Conservation (phyloP, 2,797 vertebrate genomes). For the Phyllotis vaccarum region DNA sequence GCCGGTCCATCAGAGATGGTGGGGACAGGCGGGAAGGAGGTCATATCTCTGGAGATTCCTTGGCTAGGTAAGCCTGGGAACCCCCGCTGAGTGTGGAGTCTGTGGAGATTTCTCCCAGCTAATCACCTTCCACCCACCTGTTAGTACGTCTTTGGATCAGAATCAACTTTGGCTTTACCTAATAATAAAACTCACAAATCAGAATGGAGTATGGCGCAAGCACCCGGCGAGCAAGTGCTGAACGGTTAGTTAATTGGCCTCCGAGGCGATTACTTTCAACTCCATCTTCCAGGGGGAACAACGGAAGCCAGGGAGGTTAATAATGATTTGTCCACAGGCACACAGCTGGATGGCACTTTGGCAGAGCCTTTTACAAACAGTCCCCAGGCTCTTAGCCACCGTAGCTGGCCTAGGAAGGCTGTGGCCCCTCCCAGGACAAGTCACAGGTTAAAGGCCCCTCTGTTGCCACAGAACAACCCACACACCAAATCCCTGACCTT, state of each 20-base stretch:
- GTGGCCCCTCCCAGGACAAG: neutral
- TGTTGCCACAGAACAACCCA: too few species aligned
- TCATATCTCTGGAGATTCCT: neutral
- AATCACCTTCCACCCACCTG: conserved; percentile 63
- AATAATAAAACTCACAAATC: neutral
- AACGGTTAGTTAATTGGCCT: neutral
- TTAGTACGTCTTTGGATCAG: neutral
- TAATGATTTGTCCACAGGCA: neutral
- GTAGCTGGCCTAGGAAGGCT: neutral
- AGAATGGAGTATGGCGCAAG: rapidly evolving
- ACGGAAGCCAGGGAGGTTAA: neutral
- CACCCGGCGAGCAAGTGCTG: neutral
- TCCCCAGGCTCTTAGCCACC: neutral
- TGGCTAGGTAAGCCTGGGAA: neutral
- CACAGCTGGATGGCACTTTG: neutral
- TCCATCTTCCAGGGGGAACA: neutral
- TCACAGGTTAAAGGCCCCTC: neutral
- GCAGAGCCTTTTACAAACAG: neutral
- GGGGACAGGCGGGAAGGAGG: neutral
- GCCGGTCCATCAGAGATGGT: neutral
- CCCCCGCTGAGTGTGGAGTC: neutral
- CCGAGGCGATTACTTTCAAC: neutral
- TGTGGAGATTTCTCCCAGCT: neutral
- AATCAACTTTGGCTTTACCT: conserved; percentile 44
- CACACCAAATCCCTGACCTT: neutral